Conservation (phyloP, 1,140 invertebrate species). For the Lysiphlebus fabarum region DNA sequence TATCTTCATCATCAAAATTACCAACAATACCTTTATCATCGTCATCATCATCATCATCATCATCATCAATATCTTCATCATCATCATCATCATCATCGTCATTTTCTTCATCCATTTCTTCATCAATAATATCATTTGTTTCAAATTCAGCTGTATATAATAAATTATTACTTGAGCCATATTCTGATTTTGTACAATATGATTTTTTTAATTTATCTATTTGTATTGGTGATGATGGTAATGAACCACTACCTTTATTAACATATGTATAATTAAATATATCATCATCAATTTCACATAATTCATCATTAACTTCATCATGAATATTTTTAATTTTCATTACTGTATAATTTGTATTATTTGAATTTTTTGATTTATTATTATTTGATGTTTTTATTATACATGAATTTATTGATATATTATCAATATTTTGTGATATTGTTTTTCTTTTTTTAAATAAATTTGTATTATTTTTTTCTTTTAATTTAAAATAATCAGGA, state of each 20-base stretch:
- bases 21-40: constrained; percentile 31
- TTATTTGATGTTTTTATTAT: no score
- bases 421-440: no score
- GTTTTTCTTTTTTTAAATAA: no score
- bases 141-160: constrained; percentile 43
- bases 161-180: constrained; percentile 43
- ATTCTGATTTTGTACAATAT: constrained; percentile 40
- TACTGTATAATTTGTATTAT: background rate
- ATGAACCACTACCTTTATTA: constrained; percentile 45
- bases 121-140: constrained; percentile 36
- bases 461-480: no score
- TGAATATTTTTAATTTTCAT: background rate
- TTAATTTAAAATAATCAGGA: no score
- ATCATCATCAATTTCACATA: background rate
- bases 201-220: constrained; percentile 32
- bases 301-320: background rate
- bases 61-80: constrained; percentile 22
- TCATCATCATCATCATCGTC: constrained; percentile 48
- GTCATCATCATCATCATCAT: constrained; percentile 28
- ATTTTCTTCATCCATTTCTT: constrained; percentile 35
- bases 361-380: no score
- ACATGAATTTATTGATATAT: no score
- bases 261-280: constrained; percentile 31
- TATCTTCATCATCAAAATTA: constrained; percentile 43
- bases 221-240: constrained; percentile 42